These are phyloP conservation scores for Ectobius pallidus DNA, from an alignment of 2,888 invertebrate species.

Conservation along the genomic window DNA sequence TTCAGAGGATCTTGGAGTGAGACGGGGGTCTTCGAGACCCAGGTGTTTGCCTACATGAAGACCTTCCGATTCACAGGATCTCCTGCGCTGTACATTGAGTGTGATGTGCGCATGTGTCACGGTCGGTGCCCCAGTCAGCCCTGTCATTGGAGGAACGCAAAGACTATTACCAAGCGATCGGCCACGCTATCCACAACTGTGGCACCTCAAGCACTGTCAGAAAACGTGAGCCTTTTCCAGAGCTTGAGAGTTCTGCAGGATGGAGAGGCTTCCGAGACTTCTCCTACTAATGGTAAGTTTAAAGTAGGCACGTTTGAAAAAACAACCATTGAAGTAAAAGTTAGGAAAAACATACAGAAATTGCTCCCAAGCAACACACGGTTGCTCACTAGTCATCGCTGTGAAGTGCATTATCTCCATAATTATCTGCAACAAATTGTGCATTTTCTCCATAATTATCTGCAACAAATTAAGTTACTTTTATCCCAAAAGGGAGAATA, in stretches of 20 bases:
- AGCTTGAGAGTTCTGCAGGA: conserved; percentile 86
- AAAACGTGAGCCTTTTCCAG: conserved; percentile 90
- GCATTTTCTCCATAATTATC: neutral
- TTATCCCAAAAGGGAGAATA: too few species aligned
- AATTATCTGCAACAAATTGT: neutral
- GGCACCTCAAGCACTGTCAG: conserved; percentile 62
- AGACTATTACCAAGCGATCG: conserved; percentile 78
- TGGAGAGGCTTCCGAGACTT: conserved; percentile 65
- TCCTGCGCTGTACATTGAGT: conserved; percentile 92
- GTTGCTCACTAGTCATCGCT: neutral
- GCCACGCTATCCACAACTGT: conserved; percentile 57
- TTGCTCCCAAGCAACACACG: neutral
- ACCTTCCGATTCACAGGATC: conserved; percentile 93
- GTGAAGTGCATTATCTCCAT: neutral
- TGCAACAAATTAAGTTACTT: neutral
- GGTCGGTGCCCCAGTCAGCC: conserved; percentile 92
- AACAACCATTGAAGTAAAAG: too few species aligned
- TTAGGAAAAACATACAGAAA: too few species aligned
- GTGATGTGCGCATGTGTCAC: conserved; percentile 95
- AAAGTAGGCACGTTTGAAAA: neutral
- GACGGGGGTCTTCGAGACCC: conserved; percentile 88
- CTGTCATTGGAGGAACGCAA: conserved; percentile 91
- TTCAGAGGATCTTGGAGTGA: conserved; percentile 95
- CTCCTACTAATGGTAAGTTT: conserved; percentile 49
- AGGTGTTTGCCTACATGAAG: conserved; percentile 94